Base-by-base conservation (phyloP, 2,797 vertebrate species). In the Pitangus sulphuratus region DNA sequence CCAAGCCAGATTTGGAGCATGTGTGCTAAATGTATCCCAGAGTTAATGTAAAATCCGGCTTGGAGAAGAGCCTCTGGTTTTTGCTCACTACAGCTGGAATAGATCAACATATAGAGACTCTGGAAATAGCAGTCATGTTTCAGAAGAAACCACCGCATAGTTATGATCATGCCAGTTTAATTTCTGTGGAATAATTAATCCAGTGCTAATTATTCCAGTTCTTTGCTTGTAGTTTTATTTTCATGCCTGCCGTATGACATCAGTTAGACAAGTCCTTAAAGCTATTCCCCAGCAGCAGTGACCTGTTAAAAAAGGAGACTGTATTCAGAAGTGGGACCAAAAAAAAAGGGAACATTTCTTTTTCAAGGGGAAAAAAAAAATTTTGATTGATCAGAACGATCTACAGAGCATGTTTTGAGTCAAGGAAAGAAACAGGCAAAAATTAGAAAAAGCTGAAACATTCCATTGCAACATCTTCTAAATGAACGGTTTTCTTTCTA, bases 181-280 rank as follows among this genome's bases (percentile, higher is more conserved):
- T 88, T 90, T 96, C 58, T 83, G 44, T 65, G 45, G 87, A 96
- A 89, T 82, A 95, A 86, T 91, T 88, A 92, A 82, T 91, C 79
- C 85, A 84, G n/a, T 45, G n/a, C 64, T 72, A 84, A 90, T 79
- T 85, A 66, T 84, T 93, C 80, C 84, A 72, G 65, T 84, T 92
- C 84, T 77, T 95, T 91, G 61, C 88, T 84, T 77, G 28, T 75
- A 87, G 44, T 72, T 93, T 90, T 84, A 60, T 91, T 95, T 94
- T 93, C 90, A 53, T 91, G 62, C 62, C 79, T 92, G 58, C 66
- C 87, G 90, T 82, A 87, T 91, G 83, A 72, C 48, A 90, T 82
- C 74, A 62, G 54, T 95, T 94, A 90, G 50, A 69, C 31, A 69
- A 94, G 62, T 78, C 62, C 70, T 90, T 84, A 76, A 70, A 95